Evolutionary conservation across 2,888 invertebrate species (phyloP), one percentile per base, ranked within the genome.

Genomic region (Gibbula magus): DNA sequence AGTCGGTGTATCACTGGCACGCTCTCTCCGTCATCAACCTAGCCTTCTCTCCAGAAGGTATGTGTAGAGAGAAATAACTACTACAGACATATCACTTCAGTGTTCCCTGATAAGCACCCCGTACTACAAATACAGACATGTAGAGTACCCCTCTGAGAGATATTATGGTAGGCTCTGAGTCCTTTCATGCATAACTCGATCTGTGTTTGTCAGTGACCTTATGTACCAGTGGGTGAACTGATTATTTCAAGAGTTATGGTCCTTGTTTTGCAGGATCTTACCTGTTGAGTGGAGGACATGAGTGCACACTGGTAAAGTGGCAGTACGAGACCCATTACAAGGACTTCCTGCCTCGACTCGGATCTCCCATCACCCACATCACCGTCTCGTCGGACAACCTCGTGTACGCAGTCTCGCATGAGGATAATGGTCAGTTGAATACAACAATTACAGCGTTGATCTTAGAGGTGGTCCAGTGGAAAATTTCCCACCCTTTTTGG

Each of bases 231-330:
- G n/a, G n/a, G n/a, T n/a, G n/a, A n/a, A n/a, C n/a, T n/a, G n/a
- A n/a, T n/a, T 8, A 35, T 32, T 20, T 56, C 10, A 20, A 56
- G 56, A 56, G 2, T 10, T 20, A 3, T 20, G 22, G 20, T 56
- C 25, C 10, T 56, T 2, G 79, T 67, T 77, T 75, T 85, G 87
- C 92, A 92, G 96, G 96, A 25, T 94, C 94, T 13, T 94, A 95
- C 84, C 94, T 97, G 90, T 95, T 95, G 87, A 96, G 96, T 87
- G 96, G 96, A 10, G 97, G 96, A n/a, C 94, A 94, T 73, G 97
- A 97, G 92, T 94, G 95, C 88, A 96, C 96, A 0, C 92, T 97
- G 76, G 96, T 97, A 0, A 95, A 95, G 91, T 97, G 97, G 97
- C 92, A 94, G 53, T 87, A 86, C 67, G 86, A 88, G 45, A 84